Percentiles rank a stretch among this genome's conserved stretches.
Conservation (phyloP, 2,113 vertebrate species). For the Dolichotis patagonum region DNA sequence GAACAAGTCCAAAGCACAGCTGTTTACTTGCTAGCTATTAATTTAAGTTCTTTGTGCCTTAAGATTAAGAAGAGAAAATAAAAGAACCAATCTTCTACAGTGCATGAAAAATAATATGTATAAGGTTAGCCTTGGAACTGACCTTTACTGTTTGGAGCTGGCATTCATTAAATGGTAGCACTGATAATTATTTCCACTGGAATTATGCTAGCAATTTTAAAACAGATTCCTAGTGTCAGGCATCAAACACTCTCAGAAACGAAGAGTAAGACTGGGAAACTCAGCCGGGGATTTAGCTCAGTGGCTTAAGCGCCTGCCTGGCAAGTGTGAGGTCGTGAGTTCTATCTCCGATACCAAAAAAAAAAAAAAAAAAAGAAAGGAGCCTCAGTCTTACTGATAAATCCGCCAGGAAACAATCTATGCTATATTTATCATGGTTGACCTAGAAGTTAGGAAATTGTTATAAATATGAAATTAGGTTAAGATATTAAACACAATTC, state of each 20-base stretch:
- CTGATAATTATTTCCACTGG: not conserved
- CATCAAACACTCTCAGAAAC: not conserved
- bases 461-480: constrained; percentile 13
- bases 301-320: too few relatives aligned
- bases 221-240: not conserved
- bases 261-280: not conserved
- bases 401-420: not conserved
- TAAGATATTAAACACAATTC: not conserved
- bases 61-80: constrained; percentile 38
- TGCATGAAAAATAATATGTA: not conserved
- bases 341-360: too few relatives aligned
- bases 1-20: not conserved
- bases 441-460: constrained; percentile 14
- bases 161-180: not conserved
- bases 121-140: not conserved
- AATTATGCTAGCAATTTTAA: not conserved
- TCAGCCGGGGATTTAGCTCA: too few relatives aligned
- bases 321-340: too few relatives aligned
- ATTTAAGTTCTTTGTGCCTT: constrained; percentile 19
- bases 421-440: not conserved
- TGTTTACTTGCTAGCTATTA: not conserved
- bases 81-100: constrained; percentile 3
- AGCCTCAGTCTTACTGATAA: not conserved
- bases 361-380: too few relatives aligned
- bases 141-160: not conserved